Conservation (phyloP, 2,888 invertebrate genomes). For the Syrista parreyssii region DNA sequence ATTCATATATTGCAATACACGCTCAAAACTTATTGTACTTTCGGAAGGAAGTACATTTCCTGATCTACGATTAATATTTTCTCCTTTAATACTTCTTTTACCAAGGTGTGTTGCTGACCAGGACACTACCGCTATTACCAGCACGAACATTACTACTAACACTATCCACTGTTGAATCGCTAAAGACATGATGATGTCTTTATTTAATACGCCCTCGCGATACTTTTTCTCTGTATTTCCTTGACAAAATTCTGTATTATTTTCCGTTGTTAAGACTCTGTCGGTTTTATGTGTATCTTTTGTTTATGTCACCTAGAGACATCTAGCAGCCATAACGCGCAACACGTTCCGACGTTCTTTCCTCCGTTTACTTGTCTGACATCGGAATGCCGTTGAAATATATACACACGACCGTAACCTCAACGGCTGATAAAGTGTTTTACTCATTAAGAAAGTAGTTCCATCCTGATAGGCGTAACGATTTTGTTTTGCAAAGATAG, state of each 20-base stretch:
- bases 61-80: not conserved
- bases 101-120: conserved; percentile 25
- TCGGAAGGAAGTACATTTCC: not conserved
- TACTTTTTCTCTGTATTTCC: not conserved
- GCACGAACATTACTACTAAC: conserved; percentile 24
- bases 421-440: not conserved
- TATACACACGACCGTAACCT: not conserved
- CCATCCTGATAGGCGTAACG: not conserved
- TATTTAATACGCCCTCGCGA: not conserved
- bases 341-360: not conserved
- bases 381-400: not conserved
- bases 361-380: conserved; percentile 1
- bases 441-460: not conserved
- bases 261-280: not conserved
- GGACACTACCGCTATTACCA: conserved; percentile 23
- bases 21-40: not conserved
- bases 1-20: not conserved
- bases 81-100: not conserved
- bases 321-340: not conserved
- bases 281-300: not conserved
- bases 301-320: not conserved
- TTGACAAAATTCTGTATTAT: not conserved
- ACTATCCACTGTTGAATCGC: conserved; percentile 25
- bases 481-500: not conserved
- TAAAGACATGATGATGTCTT: not conserved